Evolutionary conservation across 1,140 invertebrate genomes (phyloP), one percentile per base, ranked within the genome.

Genomic region (Sycophila sp.): DNA sequence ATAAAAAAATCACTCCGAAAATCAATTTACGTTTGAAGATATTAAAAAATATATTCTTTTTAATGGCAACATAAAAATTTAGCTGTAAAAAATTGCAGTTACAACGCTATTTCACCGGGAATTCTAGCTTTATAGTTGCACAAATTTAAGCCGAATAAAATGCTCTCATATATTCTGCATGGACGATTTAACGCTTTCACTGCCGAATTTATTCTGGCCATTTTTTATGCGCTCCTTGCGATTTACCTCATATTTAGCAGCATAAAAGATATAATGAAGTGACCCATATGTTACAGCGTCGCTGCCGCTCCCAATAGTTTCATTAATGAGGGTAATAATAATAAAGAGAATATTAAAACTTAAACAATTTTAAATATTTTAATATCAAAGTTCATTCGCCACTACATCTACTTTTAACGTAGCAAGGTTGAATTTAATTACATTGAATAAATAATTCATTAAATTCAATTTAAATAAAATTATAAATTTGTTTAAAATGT

Each of bases 141-240:
- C 19, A 68, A 34, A 53, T 62, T 62, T 60, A 53, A 60, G 24
- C 56, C 4, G 26, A 53, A 60, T 40, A 40, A 60, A 60, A 30
- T 62, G 7, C 58, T 32, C 45, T 30, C 58, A 40, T 69, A 62
- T 32, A 40, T 69, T 62, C 42, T 45, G 7, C 55, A 49, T 49
- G 55, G 53, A 10, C 40, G 36, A 68, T 68, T 68, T 68, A 59
- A 59, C 40, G 15, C 34, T 69, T 59, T 69, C 30, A 15, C 6
- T 40, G 45, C 22, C 22, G n/a, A 62, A 69, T 69, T 69, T 51
- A 69, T 68, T 68, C 28, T 11, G 5, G 2, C 40, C 58, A 62
- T 69, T 60, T 69, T 69, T 69, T 62, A 60, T 32, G 49, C 45
- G 40, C 40, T 45, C 38, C 26, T 42, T 53, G n/a, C 47, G 32